Evolutionary conservation across 2,797 vertebrate genomes (phyloP), one percentile per base, ranked within the genome.

Genomic region (Uromys caudimaculatus): DNA sequence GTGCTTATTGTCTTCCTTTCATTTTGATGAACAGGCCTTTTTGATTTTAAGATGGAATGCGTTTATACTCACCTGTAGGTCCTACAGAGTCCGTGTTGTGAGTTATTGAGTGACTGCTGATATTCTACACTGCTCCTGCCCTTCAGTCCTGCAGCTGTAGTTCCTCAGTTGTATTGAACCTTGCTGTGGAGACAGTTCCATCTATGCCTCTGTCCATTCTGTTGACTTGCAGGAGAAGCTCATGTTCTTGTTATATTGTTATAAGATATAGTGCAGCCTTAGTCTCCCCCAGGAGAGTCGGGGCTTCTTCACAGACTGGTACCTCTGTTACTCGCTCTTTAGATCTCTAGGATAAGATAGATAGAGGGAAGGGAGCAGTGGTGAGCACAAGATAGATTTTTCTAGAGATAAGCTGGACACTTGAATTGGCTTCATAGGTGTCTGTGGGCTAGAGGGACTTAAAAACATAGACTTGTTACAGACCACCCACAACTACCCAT

Each of bases 21-120:
- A 69, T 44, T 93, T 91, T 89, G 86, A 88, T 92, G 69, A 96
- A 92, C 23, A 82, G 54, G 23, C 21, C n/a, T 52, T 58, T 50
- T 14, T 6, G 3, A 12, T 35, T 64, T 85, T 47, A 64, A 67
- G 78, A 44, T 91, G 52, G 91, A 92, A 88, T 88, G 4, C 52
- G 54, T 87, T 84, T 54, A n/a, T 86, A 83, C n/a, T 94, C 6
- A 23, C 44, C 7, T 78, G 14, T 56, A 44, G 94, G 11, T 52
- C 82, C 13, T 82, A 9, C 3, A 82, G 7, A 35, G 32, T 32
- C 58, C 29, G 6, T 21, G 58, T 5, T 86, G 35, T 64, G 2
- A 89, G 50, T 73, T 83, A 14, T 38, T 95, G 56, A 8, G 54
- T 47, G 64, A 81, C 69, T 89, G 50, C 75, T 84, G 96, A 27